Conservation (phyloP, 2,797 vertebrate genomes). For the Pseudopleuronectes americanus region DNA sequence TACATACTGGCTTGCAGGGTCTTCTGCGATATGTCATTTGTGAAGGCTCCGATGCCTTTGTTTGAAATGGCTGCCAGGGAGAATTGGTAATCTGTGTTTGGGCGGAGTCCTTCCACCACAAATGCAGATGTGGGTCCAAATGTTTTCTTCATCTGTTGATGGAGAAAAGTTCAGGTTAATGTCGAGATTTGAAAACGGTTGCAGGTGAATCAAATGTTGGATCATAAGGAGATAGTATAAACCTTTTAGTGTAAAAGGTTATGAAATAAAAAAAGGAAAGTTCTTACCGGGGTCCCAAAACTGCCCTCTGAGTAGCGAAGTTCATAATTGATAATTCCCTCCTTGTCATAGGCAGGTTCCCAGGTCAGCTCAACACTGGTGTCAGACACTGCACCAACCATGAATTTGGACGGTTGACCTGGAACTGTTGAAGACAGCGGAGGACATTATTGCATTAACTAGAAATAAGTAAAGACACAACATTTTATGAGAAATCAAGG, state of each 20-base stretch:
- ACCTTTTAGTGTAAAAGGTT: background rate
- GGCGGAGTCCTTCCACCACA: slow-evolving; percentile 91
- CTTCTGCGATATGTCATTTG: slow-evolving; percentile 92
- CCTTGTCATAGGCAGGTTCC: slow-evolving; percentile 93
- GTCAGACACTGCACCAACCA: slow-evolving; percentile 92
- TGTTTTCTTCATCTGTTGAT: slow-evolving; percentile 88
- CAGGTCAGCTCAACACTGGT: slow-evolving; percentile 93
- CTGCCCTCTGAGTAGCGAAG: slow-evolving; percentile 90
- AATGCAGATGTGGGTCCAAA: slow-evolving; percentile 90
- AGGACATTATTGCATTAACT: background rate
- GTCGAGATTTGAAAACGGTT: background rate
- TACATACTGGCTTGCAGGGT: slow-evolving; percentile 99
- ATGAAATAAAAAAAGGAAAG: background rate
- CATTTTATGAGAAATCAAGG: background rate
- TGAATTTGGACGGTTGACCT: slow-evolving; percentile 94
- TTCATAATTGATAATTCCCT: slow-evolving; percentile 94
- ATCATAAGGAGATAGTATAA: background rate
- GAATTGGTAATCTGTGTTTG: slow-evolving; percentile 95
- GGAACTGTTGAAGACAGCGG: slow-evolving; percentile 76
- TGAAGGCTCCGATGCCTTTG: slow-evolving; percentile 96
- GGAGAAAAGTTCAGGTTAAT: slow-evolving; percentile 9
- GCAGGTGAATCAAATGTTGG: background rate
- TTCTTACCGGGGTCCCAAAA: slow-evolving; percentile 86
- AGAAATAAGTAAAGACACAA: too few species aligned
- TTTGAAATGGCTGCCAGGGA: slow-evolving; percentile 94